Conservation (phyloP, 2,113 vertebrate species). For the Phoenicopterus ruber region DNA sequence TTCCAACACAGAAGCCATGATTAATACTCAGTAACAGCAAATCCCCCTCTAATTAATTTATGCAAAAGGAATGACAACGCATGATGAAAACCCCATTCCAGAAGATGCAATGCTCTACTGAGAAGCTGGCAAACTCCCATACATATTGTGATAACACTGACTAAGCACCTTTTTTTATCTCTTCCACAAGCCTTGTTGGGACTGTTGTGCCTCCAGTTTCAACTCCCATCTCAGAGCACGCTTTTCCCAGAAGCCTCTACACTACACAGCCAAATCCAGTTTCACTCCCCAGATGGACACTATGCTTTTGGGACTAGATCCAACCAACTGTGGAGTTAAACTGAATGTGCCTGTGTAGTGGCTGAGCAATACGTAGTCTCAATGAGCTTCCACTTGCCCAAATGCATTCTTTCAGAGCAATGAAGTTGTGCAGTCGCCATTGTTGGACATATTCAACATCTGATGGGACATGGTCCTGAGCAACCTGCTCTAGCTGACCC, state of each 20-base stretch:
- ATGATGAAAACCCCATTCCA: conserved; percentile 40
- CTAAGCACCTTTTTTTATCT: neutral
- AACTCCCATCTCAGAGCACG: neutral
- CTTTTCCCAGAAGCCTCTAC: neutral
- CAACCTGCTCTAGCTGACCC: neutral
- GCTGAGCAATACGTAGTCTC: neutral
- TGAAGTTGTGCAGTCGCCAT: neutral
- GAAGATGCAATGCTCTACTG: neutral
- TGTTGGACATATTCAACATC: neutral
- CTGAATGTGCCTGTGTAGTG: neutral
- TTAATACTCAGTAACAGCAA: conserved; percentile 12
- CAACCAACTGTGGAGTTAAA: neutral
- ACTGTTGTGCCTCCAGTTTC: neutral
- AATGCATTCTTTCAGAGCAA: neutral
- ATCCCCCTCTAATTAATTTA: conserved; percentile 5
- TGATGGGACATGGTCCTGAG: neutral
- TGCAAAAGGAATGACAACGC: neutral
- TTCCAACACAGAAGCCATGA: neutral
- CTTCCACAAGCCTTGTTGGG: neutral
- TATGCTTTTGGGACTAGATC: neutral
- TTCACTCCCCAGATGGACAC: neutral
- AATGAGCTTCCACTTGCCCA: neutral
- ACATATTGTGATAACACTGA: neutral
- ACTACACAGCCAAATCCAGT: neutral
- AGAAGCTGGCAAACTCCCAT: neutral